phyloP scores from a whole-genome alignment of 2,113 vertebrate genomes.

The Piprites chloris region DNA sequence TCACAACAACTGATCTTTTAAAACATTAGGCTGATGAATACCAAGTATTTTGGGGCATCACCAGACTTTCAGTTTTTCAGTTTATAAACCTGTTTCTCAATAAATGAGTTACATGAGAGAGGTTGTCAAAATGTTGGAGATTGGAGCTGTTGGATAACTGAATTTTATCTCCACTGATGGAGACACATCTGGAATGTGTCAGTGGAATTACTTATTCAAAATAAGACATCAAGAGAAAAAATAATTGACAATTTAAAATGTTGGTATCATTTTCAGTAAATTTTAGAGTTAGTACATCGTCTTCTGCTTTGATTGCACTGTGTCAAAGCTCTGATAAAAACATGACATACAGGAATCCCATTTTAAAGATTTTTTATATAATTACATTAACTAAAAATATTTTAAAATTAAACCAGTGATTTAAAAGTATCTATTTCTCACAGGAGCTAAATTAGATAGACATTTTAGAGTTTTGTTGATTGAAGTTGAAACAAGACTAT shows the following conservation, averaged over 20 bases:
- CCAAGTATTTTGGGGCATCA: not conserved
- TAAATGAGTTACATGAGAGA: not conserved
- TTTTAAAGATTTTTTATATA: not conserved
- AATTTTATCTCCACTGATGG: not conserved
- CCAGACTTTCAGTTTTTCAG: not conserved
- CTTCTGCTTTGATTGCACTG: not conserved
- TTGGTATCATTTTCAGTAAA: not conserved
- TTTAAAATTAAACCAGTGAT: not conserved
- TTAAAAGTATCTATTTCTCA: not conserved
- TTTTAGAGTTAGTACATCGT: not conserved
- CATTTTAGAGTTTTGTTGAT: not conserved
- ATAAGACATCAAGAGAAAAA: not conserved
- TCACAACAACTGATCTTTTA: not conserved
- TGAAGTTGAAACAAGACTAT: not conserved
- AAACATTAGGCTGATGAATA: not conserved
- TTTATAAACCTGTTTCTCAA: not conserved
- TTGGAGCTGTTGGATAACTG: not conserved
- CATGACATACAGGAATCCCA: not conserved
- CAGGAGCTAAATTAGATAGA: not conserved
- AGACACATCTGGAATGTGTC: not conserved
- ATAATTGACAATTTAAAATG: not conserved
- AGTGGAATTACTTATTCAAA: not conserved
- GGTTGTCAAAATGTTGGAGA: not conserved
- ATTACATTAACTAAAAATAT: not conserved
- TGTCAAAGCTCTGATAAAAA: not conserved